phyloP scores from a whole-genome alignment of 2,797 vertebrate genomes.

The Pachyuromys duprasi region DNA sequence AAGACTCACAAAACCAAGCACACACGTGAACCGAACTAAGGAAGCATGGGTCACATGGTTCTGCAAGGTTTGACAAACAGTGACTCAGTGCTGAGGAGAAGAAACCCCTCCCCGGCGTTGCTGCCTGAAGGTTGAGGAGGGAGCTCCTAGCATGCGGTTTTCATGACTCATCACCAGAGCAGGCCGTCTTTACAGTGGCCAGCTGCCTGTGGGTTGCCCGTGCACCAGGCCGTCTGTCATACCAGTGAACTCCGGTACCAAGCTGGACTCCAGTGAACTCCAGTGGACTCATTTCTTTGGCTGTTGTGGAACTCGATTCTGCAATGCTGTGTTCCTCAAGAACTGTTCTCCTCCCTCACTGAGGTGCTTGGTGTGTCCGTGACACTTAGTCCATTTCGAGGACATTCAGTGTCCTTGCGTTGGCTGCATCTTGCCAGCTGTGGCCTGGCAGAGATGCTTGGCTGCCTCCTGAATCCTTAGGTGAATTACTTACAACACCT shows the following conservation, averaged over 20 bases:
- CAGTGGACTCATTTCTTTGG: background rate
- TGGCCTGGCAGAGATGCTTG: background rate
- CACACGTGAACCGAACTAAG: background rate
- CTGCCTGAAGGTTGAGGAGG: background rate
- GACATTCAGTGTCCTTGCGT: background rate
- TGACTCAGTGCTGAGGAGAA: background rate
- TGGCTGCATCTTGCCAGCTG: background rate
- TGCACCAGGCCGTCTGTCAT: too few relatives aligned
- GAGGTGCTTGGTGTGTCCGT: background rate
- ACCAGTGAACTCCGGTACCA: background rate
- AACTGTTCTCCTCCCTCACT: background rate
- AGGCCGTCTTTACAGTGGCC: background rate
- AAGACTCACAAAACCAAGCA: background rate
- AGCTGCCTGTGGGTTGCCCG: background rate
- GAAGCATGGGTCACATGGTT: too few relatives aligned
- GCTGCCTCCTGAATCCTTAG: background rate
- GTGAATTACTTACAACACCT: background rate
- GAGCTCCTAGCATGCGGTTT: background rate
- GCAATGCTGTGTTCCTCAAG: fast-evolving
- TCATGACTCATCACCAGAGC: too few relatives aligned
- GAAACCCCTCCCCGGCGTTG: background rate
- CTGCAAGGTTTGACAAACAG: background rate
- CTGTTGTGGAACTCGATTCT: background rate
- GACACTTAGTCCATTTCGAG: background rate
- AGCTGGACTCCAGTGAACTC: background rate